Evolutionary conservation across 2,113 vertebrate species (phyloP).

Genomic region (Perca schrenkii): DNA sequence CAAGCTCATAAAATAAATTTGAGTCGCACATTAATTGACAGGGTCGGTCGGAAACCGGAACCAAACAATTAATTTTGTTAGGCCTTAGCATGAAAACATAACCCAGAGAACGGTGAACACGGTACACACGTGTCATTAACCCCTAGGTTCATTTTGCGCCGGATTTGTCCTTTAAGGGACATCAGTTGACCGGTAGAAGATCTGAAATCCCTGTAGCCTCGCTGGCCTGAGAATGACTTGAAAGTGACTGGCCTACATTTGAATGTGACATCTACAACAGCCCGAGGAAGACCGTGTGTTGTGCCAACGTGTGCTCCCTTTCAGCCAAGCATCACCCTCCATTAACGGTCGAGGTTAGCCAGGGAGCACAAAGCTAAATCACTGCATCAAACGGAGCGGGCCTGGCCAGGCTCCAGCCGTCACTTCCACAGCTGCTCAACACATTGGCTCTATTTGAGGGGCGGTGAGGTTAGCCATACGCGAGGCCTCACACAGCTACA

Average conservation of each 20-base stretch:
- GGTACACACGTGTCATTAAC: too few relatives aligned
- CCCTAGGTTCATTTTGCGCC: too few relatives aligned
- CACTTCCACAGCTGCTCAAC: conserved; percentile 77
- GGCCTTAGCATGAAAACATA: too few relatives aligned
- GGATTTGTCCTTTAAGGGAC: neutral
- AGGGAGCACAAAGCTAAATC: conserved; percentile 64
- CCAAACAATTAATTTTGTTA: too few relatives aligned
- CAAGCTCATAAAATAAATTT: too few relatives aligned
- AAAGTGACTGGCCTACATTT: conserved; percentile 4
- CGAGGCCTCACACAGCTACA: conserved; percentile 34
- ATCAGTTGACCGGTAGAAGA: neutral
- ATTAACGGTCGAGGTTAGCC: conserved; percentile 57
- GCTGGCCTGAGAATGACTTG: neutral
- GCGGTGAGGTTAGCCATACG: conserved; percentile 60
- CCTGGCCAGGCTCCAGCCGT: conserved; percentile 55
- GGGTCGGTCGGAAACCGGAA: too few relatives aligned
- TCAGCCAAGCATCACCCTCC: conserved; percentile 32
- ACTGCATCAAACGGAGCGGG: conserved; percentile 60
- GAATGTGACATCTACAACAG: conserved; percentile 1
- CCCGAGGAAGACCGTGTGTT: conserved; percentile 13
- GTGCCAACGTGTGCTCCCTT: conserved; percentile 30
- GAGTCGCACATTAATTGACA: too few relatives aligned
- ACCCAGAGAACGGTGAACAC: too few relatives aligned
- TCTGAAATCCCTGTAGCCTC: neutral
- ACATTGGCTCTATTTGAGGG: conserved; percentile 69